Evolutionary conservation across 2,797 vertebrate species (phyloP).

Genomic region (Bufotes viridis): DNA sequence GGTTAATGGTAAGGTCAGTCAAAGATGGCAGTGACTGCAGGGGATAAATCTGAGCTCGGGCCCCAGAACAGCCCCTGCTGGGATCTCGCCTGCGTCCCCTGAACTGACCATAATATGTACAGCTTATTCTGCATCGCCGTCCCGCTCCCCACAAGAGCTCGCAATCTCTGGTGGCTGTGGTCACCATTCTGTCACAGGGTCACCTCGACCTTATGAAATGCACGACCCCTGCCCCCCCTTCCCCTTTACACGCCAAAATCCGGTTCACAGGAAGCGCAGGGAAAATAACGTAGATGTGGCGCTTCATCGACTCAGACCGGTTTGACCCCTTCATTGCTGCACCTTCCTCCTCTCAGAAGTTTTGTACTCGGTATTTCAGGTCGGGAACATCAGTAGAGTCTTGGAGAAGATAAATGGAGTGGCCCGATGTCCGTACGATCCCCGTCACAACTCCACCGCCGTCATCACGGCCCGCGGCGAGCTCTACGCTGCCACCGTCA

Average conservation of each 20-base stretch:
- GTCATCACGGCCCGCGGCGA: constrained; percentile 95
- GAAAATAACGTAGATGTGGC: background rate
- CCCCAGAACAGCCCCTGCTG: background rate
- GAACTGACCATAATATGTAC: no score
- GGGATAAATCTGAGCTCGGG: background rate
- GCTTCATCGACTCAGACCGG: background rate
- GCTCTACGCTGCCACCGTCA: constrained; percentile 95
- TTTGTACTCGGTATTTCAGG: constrained; percentile 72
- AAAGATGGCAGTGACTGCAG: background rate
- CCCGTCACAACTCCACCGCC: constrained; percentile 95
- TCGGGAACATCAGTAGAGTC: constrained; percentile 90
- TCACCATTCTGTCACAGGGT: background rate
- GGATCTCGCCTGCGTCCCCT: no score
- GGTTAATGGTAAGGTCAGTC: background rate
- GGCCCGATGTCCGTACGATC: constrained; percentile 95
- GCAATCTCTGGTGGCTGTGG: no score
- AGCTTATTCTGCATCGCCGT: background rate
- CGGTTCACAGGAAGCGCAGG: no score
- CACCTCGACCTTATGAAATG: background rate
- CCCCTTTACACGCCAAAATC: no score
- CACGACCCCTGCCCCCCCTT: background rate
- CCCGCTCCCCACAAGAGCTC: no score
- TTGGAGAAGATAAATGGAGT: constrained; percentile 94
- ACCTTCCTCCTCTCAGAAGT: background rate
- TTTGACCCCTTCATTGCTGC: background rate